These are phyloP conservation scores for Coracopsis vasa DNA, from an alignment of 2,113 vertebrate species.

Conservation along the genomic window DNA sequence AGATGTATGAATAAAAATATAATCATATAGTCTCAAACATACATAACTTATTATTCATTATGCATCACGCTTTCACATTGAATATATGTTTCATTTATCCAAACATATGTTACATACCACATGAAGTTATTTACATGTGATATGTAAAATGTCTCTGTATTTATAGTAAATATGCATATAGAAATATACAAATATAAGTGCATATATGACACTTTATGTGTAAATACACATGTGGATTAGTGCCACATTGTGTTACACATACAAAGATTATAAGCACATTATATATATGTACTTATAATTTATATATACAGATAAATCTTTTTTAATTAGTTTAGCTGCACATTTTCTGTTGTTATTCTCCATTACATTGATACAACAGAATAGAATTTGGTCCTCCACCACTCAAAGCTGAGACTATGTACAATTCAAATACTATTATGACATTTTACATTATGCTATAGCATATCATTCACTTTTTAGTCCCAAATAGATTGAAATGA, in stretches of 20 bases:
- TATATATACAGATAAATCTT: not conserved
- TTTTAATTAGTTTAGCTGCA: not conserved
- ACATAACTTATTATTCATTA: not conserved
- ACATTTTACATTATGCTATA: not conserved
- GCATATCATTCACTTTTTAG: not conserved
- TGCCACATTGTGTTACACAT: not conserved
- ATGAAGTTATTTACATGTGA: not conserved
- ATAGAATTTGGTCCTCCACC: not conserved
- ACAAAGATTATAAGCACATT: not conserved
- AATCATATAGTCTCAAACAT: not conserved
- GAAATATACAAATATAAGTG: not conserved
- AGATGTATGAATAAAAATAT: not conserved
- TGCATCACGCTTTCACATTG: not conserved
- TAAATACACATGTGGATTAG: not conserved
- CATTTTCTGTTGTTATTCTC: not conserved
- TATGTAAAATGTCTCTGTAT: not conserved
- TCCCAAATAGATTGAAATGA: not conserved
- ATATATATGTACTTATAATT: not conserved
- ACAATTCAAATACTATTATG: not conserved
- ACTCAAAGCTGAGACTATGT: not conserved
- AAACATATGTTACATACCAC: not conserved
- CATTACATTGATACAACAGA: not conserved
- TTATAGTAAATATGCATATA: not conserved
- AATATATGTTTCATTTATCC: not conserved
- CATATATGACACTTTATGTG: not conserved